Conservation (phyloP, 2,113 vertebrate genomes). For the Heterocephalus glaber region DNA sequence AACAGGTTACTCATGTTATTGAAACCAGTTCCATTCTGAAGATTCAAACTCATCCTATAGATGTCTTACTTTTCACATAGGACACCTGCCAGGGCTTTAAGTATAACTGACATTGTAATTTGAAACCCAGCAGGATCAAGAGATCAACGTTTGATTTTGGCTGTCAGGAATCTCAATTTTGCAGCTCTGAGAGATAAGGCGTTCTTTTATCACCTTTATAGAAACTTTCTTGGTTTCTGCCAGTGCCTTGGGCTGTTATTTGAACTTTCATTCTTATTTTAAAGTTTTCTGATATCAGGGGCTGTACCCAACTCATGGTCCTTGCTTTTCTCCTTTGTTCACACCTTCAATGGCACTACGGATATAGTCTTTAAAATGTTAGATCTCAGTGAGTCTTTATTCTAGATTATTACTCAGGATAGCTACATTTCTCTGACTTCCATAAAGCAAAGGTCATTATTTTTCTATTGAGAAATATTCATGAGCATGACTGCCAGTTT, state of each 20-base stretch:
- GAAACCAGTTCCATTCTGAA: background rate
- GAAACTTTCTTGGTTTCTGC: slow-evolving; percentile 16
- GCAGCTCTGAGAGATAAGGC: slow-evolving; percentile 29
- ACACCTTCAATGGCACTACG: background rate
- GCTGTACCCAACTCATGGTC: background rate
- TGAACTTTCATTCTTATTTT: slow-evolving; percentile 26
- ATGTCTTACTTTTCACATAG: slow-evolving; percentile 1
- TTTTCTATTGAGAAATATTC: background rate
- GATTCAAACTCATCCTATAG: background rate
- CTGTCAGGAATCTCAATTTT: slow-evolving; percentile 36
- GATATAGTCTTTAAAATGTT: background rate
- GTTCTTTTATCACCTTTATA: background rate
- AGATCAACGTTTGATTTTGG: background rate
- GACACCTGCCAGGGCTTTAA: background rate
- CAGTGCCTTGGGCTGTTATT: background rate
- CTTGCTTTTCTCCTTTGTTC: background rate
- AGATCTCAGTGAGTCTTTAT: background rate
- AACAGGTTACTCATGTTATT: background rate
- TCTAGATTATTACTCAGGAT: background rate
- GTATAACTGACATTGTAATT: slow-evolving; percentile 34
- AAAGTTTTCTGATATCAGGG: background rate
- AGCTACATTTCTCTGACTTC: background rate
- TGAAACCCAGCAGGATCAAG: background rate
- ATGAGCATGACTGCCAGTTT: background rate
- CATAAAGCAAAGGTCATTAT: background rate